These are phyloP conservation scores for Lepidocyrtinus sp. DNA, from an alignment of 2,888 invertebrate species.

Conservation along the genomic window DNA sequence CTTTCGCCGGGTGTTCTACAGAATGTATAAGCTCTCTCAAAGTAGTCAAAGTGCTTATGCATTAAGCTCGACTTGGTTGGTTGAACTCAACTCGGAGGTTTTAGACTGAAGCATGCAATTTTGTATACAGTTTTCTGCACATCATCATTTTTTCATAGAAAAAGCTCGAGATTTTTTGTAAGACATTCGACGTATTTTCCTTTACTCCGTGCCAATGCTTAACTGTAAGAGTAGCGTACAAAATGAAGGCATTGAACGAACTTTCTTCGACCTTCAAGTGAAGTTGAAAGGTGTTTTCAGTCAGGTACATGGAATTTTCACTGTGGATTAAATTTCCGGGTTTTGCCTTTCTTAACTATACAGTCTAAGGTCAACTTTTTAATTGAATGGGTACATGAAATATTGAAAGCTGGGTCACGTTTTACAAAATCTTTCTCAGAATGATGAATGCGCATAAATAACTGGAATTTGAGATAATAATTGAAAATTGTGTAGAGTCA, in stretches of 20 bases:
- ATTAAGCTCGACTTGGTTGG: neutral
- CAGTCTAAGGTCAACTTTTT: too few species aligned
- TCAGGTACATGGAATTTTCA: too few species aligned
- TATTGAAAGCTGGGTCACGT: too few species aligned
- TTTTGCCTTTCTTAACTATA: too few species aligned
- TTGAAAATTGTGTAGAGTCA: neutral
- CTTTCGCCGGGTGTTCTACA: conserved; percentile 52
- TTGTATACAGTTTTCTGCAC: neutral
- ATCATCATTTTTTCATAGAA: neutral
- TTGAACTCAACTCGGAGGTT: neutral
- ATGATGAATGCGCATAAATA: neutral
- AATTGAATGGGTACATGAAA: too few species aligned
- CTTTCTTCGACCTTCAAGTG: conserved; percentile 48
- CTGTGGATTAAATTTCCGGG: too few species aligned
- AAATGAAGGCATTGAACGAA: neutral
- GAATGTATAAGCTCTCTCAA: neutral
- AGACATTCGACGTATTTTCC: too few species aligned
- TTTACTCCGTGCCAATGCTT: too few species aligned
- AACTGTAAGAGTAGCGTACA: too few species aligned
- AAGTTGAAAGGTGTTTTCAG: neutral
- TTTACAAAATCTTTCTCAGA: too few species aligned
- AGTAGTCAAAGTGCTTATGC: neutral
- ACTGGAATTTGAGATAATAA: neutral
- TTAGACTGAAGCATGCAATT: neutral
- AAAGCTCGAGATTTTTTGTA: too few species aligned